Conservation (phyloP, 2,888 invertebrate genomes). For the Synergus japonicus region DNA sequence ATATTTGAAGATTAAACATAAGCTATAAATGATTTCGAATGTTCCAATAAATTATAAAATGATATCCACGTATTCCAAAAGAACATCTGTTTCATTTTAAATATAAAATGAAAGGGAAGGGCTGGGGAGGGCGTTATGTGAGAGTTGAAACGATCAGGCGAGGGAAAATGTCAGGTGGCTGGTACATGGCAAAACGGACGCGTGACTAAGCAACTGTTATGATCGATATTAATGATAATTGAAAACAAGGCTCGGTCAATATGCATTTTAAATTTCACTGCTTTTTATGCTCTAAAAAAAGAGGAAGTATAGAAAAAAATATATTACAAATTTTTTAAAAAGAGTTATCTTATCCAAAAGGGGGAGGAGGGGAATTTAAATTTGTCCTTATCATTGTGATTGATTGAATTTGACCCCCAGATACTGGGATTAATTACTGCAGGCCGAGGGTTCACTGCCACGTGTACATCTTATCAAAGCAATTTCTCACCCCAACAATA, state of each 20-base stretch:
- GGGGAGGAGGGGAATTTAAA: not conserved
- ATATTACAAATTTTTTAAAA: not conserved
- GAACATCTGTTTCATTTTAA: not conserved
- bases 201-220: not conserved
- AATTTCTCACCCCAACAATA: conserved; percentile 20
- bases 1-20: not conserved
- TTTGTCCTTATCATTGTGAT: conserved; percentile 11
- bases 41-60: not conserved
- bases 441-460: not conserved
- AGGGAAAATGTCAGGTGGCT: conserved; percentile 7
- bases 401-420: conserved; percentile 24
- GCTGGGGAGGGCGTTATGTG: not conserved
- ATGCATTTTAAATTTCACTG: not conserved
- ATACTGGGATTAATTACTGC: conserved; percentile 12
- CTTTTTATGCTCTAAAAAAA: not conserved
- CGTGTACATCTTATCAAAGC: conserved; percentile 3
- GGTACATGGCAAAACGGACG: not conserved
- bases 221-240: conserved; percentile 1
- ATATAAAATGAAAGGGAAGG: conserved; percentile 2
- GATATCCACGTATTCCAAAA: not conserved
- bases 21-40: not conserved
- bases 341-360: no score
- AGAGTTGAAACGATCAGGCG: not conserved
- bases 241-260: not conserved
- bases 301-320: not conserved